phyloP scores from a whole-genome alignment of 2,888 invertebrate genomes.

The Lithophane semibrunnea region DNA sequence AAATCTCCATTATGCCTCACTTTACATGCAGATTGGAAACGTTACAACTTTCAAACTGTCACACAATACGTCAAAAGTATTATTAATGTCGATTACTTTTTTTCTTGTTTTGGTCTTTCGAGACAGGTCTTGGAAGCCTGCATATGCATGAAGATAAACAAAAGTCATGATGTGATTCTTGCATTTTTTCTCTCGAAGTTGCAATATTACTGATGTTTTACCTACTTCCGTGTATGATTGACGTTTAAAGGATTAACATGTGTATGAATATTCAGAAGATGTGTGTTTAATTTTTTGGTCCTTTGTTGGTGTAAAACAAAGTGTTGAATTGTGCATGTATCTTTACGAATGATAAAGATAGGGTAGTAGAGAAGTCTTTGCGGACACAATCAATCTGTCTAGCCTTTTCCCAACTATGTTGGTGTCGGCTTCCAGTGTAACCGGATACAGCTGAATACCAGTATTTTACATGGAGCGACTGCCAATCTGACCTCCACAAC shows the following conservation, averaged over 20 bases:
- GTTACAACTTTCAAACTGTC: conserved; percentile 70
- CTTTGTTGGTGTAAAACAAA: conserved; percentile 15
- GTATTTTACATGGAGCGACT: too few relatives aligned
- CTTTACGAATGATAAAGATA: neutral
- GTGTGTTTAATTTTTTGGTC: conserved; percentile 4
- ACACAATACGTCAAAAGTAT: conserved; percentile 63
- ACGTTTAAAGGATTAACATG: conserved; percentile 37
- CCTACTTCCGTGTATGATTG: conserved; percentile 52
- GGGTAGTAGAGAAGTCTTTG: neutral
- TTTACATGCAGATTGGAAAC: conserved; percentile 87
- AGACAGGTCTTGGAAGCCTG: conserved; percentile 41
- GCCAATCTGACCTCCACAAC: too few relatives aligned
- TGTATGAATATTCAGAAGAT: conserved; percentile 37
- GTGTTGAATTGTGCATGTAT: neutral
- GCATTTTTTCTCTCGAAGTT: conserved; percentile 35
- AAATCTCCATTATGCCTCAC: conserved; percentile 84
- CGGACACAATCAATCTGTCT: too few relatives aligned
- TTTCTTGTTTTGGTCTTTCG: conserved; percentile 59
- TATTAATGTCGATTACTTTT: conserved; percentile 68
- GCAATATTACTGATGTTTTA: conserved; percentile 36
- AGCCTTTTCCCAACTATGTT: too few relatives aligned
- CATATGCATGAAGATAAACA: conserved; percentile 50
- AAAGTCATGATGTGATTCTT: conserved; percentile 29
- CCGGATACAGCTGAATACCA: too few relatives aligned
- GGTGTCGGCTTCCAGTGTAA: too few relatives aligned